Base-by-base conservation (phyloP, 2,797 vertebrate species). In the Cynodonichthys magdalenae region DNA sequence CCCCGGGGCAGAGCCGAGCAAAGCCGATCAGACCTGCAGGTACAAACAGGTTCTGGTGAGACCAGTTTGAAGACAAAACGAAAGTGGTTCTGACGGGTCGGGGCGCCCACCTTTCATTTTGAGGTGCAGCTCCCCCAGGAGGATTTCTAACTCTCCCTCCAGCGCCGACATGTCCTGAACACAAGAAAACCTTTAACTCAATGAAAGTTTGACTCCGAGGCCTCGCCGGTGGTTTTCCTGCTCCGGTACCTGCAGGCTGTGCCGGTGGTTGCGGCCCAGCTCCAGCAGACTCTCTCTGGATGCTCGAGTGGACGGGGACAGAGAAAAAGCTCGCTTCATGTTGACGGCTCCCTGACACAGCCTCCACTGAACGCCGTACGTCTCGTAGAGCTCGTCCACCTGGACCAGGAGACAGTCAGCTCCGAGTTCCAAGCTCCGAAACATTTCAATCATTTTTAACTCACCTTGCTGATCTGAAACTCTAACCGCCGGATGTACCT, bases 391-490 rank as follows among this genome's bases (percentile, higher is more conserved):
- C 79, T 98, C 97, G 27, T 99, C 97, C 46, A 99, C 95, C 97
- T 99, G 80, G n/a, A 48, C 9, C 9, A 9, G 10, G 8, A 18
- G 10, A 10, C 14, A 6, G 15, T 20, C 3, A 28, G 3, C 31
- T 31, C 9, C 31, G 6, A 31, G 31, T 7, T 6, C 9, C 45
- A 15, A 47, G 1, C 12, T 4, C n/a, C 17, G 27, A 24, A 24
- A 24, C 24, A 24, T 3, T 24, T 24, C 3, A 24, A 24, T 24
- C 24, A n/a, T n/a, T 15, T 6, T 3, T 11, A 3, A 5, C 15
- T 80, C 82, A 99, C 97, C 95, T 97, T 98, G 83, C 97, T 98
- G 66, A 98, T 95, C 73, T 98, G 97, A 81, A 99, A 99, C 56
- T 99, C 97, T 77, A 98, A 11, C 77, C 96, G 95, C 29, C 96